phyloP scores from a whole-genome alignment of 1,140 invertebrate genomes.

The Zaprionus ghesquierei region DNA sequence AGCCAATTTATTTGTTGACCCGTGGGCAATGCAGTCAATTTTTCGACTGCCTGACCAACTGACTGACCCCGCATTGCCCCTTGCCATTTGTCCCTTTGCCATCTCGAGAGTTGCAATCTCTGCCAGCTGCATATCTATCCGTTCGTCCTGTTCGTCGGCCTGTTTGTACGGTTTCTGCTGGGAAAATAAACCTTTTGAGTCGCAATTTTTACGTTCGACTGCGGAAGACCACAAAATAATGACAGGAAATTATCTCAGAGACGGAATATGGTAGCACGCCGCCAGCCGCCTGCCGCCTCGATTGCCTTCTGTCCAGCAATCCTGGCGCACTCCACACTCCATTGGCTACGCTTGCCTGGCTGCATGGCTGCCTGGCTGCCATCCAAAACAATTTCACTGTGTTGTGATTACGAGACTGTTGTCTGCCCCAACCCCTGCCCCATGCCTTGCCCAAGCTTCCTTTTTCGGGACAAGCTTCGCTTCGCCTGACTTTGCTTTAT shows the following conservation, averaged over 20 bases:
- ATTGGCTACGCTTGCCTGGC: slow-evolving; percentile 11
- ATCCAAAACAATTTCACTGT: slow-evolving; percentile 77
- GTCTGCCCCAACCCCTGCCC: background rate
- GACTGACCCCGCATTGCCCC: slow-evolving; percentile 19
- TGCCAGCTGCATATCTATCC: slow-evolving; percentile 43
- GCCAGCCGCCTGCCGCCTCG: slow-evolving; percentile 13
- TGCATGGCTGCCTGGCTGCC: slow-evolving; percentile 43
- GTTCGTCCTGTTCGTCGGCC: slow-evolving; percentile 16
- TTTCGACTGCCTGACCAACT: slow-evolving; percentile 60
- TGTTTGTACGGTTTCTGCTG: slow-evolving; percentile 43
- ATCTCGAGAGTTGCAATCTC: slow-evolving; percentile 46
- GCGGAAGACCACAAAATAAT: slow-evolving; percentile 81
- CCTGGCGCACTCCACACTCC: too few relatives aligned
- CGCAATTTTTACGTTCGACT: slow-evolving; percentile 78
- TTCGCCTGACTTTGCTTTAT: slow-evolving; percentile 13
- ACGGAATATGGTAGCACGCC: slow-evolving; percentile 52
- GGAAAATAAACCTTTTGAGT: slow-evolving; percentile 75
- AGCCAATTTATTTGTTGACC: slow-evolving; percentile 80
- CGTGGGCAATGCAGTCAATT: slow-evolving; percentile 81
- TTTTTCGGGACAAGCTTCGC: background rate
- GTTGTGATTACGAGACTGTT: slow-evolving; percentile 55
- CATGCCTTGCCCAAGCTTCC: too few relatives aligned
- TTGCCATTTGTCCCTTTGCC: background rate
- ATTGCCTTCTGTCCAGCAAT: background rate
- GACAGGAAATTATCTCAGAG: slow-evolving; percentile 78